These are phyloP conservation scores for Drosophila seguyi DNA, from an alignment of 1,140 invertebrate genomes.

Conservation along the genomic window DNA sequence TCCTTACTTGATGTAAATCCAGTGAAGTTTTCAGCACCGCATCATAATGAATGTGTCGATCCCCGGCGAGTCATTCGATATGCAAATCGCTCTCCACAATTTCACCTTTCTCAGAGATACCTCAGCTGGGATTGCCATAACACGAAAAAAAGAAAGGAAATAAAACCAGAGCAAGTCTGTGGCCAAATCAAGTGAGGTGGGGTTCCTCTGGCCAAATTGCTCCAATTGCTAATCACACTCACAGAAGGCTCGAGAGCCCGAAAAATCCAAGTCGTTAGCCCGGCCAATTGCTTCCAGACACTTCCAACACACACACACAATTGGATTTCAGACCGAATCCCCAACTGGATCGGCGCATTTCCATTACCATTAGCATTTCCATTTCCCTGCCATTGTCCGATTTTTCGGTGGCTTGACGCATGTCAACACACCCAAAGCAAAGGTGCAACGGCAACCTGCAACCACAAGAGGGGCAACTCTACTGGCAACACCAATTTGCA, in stretches of 20 bases:
- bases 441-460: slow-evolving; percentile 41
- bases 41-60: slow-evolving; percentile 24
- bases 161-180: slow-evolving; percentile 14
- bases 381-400: slow-evolving; percentile 51
- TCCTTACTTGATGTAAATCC: not conserved
- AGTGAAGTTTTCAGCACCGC: not conserved
- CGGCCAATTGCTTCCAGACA: slow-evolving; percentile 41
- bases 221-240: slow-evolving; percentile 53
- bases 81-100: slow-evolving; percentile 30
- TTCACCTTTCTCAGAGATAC: slow-evolving; percentile 25
- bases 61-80: slow-evolving; percentile 19
- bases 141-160: not conserved
- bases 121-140: slow-evolving; percentile 30
- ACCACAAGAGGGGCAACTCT: slow-evolving; percentile 18
- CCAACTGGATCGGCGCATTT: slow-evolving; percentile 24
- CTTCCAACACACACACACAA: slow-evolving; percentile 7
- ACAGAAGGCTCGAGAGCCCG: slow-evolving; percentile 7
- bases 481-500: slow-evolving; percentile 43
- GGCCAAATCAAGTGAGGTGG: slow-evolving; percentile 9
- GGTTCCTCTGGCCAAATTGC: slow-evolving; percentile 32
- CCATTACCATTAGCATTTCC: slow-evolving; percentile 40
- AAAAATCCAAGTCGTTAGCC: slow-evolving; percentile 52
- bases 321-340: slow-evolving; percentile 8
- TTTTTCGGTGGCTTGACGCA: slow-evolving; percentile 55
- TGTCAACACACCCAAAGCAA: slow-evolving; percentile 51